A percentile compares a stretch with the other conserved stretches of the same genome.
Evolutionary conservation across 1,140 invertebrate genomes (phyloP).

Genomic region (Sarcophaga bullata): DNA sequence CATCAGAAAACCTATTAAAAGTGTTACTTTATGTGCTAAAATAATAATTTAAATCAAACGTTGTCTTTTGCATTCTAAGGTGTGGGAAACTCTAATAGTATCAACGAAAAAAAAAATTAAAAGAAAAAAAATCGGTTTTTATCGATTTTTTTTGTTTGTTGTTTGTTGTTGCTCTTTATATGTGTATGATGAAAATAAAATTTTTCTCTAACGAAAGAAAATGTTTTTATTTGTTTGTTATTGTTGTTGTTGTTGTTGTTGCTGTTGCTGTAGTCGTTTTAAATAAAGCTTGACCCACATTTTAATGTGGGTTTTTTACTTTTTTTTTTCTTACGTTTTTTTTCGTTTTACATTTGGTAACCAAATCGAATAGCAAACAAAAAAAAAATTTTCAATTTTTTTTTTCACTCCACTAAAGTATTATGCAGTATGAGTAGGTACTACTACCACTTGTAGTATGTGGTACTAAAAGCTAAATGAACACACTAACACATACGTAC

Average conservation of each 20-base stretch:
- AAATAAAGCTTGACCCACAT: conserved; percentile 24
- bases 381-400: too few species aligned
- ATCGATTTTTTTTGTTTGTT: background rate
- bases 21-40: background rate
- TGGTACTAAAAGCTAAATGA: too few species aligned
- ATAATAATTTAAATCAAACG: background rate
- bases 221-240: background rate
- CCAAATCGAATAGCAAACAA: too few species aligned
- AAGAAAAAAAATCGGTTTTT: background rate
- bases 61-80: background rate
- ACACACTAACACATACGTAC: too few species aligned
- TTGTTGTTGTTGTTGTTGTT: background rate
- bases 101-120: background rate
- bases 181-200: too few species aligned
- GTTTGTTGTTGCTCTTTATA: too few species aligned
- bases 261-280: background rate
- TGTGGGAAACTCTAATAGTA: conserved; percentile 12
- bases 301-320: background rate
- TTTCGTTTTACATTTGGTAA: too few species aligned
- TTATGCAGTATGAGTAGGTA: background rate
- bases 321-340: too few species aligned
- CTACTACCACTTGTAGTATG: too few species aligned
- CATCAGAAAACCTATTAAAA: background rate
- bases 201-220: background rate
- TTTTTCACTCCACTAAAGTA: background rate